phyloP scores from a whole-genome alignment of 2,797 vertebrate genomes.

The Liparis tanakae region DNA sequence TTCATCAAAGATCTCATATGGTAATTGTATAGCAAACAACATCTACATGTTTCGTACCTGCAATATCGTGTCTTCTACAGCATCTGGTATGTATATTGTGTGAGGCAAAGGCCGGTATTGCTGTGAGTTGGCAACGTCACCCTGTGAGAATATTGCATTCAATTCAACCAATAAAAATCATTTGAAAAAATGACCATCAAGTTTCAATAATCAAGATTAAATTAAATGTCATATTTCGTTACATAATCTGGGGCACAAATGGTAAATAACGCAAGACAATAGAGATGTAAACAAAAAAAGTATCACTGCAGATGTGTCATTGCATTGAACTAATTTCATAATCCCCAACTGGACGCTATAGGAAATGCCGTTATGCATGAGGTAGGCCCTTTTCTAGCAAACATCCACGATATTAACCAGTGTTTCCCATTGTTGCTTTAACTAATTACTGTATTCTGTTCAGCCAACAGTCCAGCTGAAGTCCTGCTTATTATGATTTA shows the following conservation, averaged over 20 bases:
- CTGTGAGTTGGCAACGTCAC: neutral
- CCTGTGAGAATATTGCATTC: neutral
- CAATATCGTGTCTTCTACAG: neutral
- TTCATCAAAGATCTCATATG: neutral
- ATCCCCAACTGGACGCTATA: neutral
- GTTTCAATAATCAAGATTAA: neutral
- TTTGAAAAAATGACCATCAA: neutral
- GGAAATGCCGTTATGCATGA: neutral
- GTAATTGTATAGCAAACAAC: neutral
- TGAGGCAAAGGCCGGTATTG: neutral
- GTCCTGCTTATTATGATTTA: neutral
- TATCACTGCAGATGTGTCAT: neutral
- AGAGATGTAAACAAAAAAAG: neutral
- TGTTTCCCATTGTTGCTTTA: neutral
- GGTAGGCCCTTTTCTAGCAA: neutral
- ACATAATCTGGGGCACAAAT: neutral
- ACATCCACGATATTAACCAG: neutral
- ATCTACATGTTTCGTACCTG: neutral
- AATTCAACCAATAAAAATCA: neutral
- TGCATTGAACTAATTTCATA: conserved; percentile 6
- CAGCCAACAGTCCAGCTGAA: neutral
- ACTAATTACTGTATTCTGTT: neutral
- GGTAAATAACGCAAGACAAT: neutral
- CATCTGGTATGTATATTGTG: neutral
- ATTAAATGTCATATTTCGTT: neutral